Conservation (phyloP, 2,113 vertebrate genomes). For the Meriones unguiculatus region DNA sequence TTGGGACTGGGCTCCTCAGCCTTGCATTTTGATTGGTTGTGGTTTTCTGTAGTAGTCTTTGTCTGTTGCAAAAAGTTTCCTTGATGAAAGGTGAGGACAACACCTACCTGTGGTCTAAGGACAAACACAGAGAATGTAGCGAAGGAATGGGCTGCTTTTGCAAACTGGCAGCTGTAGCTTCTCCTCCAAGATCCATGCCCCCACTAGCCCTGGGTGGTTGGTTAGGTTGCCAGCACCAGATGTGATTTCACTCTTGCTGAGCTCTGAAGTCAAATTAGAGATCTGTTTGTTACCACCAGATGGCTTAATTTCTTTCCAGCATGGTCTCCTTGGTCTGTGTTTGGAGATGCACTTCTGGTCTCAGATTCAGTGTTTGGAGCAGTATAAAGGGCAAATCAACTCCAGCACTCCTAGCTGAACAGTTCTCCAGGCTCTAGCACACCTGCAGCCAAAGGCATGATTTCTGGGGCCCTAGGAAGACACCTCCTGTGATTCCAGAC, state of each 20-base stretch:
- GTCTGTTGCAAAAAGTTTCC: background rate
- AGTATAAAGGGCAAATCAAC: slow-evolving; percentile 14
- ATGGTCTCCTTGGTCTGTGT: slow-evolving; percentile 8
- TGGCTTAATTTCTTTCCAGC: slow-evolving; percentile 17
- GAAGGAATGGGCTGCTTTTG: background rate
- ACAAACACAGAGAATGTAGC: background rate
- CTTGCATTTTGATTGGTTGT: background rate
- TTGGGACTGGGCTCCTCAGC: background rate
- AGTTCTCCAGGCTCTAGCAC: background rate
- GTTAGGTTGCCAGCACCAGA: background rate
- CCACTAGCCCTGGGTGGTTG: no score
- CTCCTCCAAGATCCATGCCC: background rate
- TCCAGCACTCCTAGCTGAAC: background rate
- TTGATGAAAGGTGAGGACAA: background rate
- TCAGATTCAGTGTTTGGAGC: slow-evolving; percentile 50
- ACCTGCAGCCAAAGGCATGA: background rate
- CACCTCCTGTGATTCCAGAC: background rate
- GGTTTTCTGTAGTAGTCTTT: background rate
- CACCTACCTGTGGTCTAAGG: background rate
- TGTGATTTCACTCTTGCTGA: no score
- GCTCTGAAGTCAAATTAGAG: background rate
- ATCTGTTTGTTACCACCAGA: background rate
- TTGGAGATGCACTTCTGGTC: background rate
- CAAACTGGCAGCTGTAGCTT: background rate
- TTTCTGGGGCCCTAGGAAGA: background rate